Percentiles rank a stretch among this genome's conserved stretches.
These are phyloP conservation scores for Falco concolor DNA, from an alignment of 2,797 vertebrate species.

Conservation along the genomic window DNA sequence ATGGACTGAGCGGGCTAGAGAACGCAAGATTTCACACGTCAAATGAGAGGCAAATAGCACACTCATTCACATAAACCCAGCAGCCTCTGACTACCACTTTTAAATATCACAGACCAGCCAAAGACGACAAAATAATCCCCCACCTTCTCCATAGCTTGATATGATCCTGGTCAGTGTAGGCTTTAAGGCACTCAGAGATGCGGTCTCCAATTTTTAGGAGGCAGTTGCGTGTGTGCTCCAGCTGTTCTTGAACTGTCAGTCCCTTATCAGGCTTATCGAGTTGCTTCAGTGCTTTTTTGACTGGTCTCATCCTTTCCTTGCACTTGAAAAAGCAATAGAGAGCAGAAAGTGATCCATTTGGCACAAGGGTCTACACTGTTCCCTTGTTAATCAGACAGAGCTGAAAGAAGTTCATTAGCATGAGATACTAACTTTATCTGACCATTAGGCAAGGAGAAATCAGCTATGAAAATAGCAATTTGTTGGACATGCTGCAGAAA, in stretches of 20 bases:
- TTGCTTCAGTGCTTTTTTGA: conserved; percentile 98
- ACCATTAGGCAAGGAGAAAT: neutral
- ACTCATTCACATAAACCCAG: neutral
- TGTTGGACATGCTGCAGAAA: neutral
- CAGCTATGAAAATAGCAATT: neutral
- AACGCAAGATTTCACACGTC: neutral
- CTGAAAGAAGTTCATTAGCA: neutral
- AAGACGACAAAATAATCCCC: neutral
- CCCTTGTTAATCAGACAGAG: neutral
- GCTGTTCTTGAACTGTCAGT: conserved; percentile 91
- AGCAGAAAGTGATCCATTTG: neutral
- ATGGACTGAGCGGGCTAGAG: neutral
- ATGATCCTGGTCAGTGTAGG: conserved; percentile 92
- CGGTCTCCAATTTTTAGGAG: conserved; percentile 96
- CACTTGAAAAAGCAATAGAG: conserved; percentile 77
- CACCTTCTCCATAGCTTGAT: conserved; percentile 94
- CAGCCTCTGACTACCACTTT: neutral
- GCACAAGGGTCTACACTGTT: neutral
- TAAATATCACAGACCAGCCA: neutral
- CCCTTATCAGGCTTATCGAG: conserved; percentile 97
- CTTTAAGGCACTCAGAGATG: conserved; percentile 97
- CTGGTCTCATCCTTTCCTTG: conserved; percentile 97
- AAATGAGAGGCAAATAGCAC: neutral
- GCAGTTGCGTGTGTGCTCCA: conserved; percentile 95
- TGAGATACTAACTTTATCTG: neutral